Percentiles rank a stretch among this genome's conserved stretches.
Conservation (phyloP, 2,888 invertebrate genomes). For the Nomada flava region DNA sequence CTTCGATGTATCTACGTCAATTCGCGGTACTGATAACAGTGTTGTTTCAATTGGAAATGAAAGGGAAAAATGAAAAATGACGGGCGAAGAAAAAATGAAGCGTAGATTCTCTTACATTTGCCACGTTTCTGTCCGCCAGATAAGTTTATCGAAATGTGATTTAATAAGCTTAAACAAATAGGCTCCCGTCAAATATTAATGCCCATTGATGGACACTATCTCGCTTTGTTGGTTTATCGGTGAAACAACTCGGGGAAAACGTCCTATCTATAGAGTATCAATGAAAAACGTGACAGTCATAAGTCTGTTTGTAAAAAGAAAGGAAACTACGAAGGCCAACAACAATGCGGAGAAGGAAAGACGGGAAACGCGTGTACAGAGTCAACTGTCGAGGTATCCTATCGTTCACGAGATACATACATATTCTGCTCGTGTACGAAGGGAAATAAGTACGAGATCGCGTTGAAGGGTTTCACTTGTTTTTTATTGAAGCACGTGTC, state of each 20-base stretch:
- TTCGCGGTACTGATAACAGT: neutral
- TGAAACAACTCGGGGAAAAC: neutral
- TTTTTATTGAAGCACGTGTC: neutral
- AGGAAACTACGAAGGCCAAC: constrained; percentile 11
- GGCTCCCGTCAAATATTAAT: constrained; percentile 3
- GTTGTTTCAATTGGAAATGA: neutral
- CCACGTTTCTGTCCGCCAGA: neutral
- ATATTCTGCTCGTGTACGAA: too few relatives aligned
- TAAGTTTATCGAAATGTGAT: constrained; percentile 10
- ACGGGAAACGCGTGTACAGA: neutral
- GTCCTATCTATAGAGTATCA: constrained; percentile 18
- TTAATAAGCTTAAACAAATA: neutral
- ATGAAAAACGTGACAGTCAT: constrained; percentile 4
- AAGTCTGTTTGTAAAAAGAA: neutral
- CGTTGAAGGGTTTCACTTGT: too few relatives aligned
- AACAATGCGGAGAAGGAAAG: neutral
- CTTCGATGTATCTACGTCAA: neutral
- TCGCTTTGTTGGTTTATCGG: constrained; percentile 6
- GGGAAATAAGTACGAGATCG: neutral
- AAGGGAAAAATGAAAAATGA: neutral
- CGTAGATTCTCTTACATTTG: neutral
- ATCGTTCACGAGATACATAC: too few relatives aligned
- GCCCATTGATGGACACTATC: constrained; percentile 35
- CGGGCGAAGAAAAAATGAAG: neutral
- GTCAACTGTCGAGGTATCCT: neutral